Evolutionary conservation across 2,797 vertebrate genomes (phyloP).

Genomic region (Dendrocincla fuliginosa): DNA sequence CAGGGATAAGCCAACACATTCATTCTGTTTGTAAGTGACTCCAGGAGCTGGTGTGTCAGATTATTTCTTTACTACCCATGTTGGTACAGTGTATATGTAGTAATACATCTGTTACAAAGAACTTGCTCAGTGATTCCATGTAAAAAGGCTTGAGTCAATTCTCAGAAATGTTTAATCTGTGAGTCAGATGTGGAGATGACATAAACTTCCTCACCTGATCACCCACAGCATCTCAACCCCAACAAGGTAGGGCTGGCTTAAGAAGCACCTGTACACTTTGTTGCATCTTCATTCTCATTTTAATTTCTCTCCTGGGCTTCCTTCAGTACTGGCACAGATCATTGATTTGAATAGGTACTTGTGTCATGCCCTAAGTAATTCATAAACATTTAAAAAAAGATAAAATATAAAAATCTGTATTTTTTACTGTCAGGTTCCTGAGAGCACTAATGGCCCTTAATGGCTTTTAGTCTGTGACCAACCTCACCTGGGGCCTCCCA

Average conservation of each 20-base stretch:
- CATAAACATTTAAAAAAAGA: not conserved
- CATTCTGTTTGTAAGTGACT: not conserved
- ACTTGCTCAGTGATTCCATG: not conserved
- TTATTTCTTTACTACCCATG: not conserved
- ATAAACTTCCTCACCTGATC: not conserved
- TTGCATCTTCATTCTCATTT: not conserved
- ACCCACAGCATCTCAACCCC: not conserved
- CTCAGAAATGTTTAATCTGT: constrained; percentile 9
- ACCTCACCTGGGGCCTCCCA: not conserved
- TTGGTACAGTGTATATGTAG: not conserved
- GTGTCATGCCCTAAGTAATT: not conserved
- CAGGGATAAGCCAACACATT: not conserved
- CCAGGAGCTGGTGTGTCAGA: not conserved
- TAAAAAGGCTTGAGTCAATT: not conserved
- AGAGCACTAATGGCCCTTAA: not conserved
- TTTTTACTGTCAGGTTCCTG: not conserved
- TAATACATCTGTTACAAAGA: not conserved
- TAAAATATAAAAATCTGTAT: not conserved
- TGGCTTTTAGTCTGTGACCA: not conserved
- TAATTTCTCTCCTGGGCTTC: not conserved
- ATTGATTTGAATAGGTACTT: not conserved
- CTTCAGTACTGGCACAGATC: not conserved
- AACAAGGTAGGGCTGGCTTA: not conserved
- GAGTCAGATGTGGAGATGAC: not conserved
- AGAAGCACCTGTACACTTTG: not conserved